Percentiles rank a stretch among this genome's conserved stretches.
These are phyloP conservation scores for Amia ocellicauda DNA, from an alignment of 2,113 vertebrate species.

Conservation along the genomic window DNA sequence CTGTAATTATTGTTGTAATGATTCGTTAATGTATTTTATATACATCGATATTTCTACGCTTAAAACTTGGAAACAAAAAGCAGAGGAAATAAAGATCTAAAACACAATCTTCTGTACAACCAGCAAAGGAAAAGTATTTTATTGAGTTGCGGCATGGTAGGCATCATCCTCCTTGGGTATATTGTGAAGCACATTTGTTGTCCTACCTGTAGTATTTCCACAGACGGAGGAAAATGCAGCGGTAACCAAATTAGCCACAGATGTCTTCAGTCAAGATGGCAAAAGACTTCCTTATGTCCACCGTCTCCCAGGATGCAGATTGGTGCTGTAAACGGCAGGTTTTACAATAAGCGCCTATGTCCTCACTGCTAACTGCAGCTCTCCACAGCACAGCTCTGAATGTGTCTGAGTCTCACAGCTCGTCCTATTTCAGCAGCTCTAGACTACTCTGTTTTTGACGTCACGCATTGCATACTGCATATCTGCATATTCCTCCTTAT, in stretches of 20 bases:
- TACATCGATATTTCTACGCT: not conserved
- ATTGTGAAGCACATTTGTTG: conserved; percentile 5
- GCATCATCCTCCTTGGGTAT: not conserved
- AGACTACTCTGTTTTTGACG: conserved; percentile 75
- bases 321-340: conserved; percentile 15
- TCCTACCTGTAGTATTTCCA: conserved; percentile 59
- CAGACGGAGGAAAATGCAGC: conserved; percentile 29
- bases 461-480: conserved; percentile 62
- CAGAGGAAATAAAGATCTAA: not conserved
- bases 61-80: not conserved
- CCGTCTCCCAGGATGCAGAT: conserved; percentile 21
- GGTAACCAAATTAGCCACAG: conserved; percentile 32
- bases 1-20: too few relatives aligned
- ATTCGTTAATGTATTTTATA: too few relatives aligned
- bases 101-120: not conserved
- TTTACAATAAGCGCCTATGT: conserved; percentile 28
- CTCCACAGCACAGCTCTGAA: conserved; percentile 51
- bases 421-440: conserved; percentile 81
- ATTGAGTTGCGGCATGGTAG: not conserved
- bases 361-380: conserved; percentile 46
- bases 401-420: conserved; percentile 57
- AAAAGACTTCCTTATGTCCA: conserved; percentile 46
- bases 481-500: conserved; percentile 67
- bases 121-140: too few relatives aligned
- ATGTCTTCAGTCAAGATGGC: conserved; percentile 26